phyloP scores from a whole-genome alignment of 1,140 invertebrate genomes.

The Lepidurus couesii region DNA sequence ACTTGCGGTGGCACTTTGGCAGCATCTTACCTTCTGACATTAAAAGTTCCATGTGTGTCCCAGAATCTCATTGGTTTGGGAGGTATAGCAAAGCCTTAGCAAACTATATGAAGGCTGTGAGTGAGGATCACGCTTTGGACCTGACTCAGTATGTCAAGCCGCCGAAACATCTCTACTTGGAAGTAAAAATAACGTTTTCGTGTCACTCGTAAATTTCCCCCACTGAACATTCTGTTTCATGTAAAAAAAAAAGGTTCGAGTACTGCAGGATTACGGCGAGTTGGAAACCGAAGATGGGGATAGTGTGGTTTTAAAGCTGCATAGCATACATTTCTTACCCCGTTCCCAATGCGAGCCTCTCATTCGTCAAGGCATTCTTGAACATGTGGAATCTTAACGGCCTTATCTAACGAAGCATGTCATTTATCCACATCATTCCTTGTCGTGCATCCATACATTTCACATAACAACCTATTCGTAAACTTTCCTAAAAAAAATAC shows the following conservation, averaged over 20 bases:
- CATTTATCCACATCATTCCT: constrained; percentile 11
- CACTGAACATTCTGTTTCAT: constrained; percentile 28
- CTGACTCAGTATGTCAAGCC: constrained; percentile 81
- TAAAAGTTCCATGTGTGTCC: constrained; percentile 67
- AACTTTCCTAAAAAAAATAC: constrained; percentile 4
- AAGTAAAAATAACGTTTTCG: constrained; percentile 50
- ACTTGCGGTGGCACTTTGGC: constrained; percentile 89
- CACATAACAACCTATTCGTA: not conserved
- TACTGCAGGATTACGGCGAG: constrained; percentile 84
- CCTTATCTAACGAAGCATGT: constrained; percentile 11
- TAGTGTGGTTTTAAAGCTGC: constrained; percentile 78
- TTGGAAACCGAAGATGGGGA: constrained; percentile 90
- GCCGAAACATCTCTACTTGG: constrained; percentile 85
- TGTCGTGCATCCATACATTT: not conserved
- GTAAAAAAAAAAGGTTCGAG: constrained; percentile 59
- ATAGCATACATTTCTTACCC: constrained; percentile 85
- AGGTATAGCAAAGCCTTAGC: constrained; percentile 81
- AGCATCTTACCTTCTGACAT: constrained; percentile 80
- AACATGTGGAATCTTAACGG: constrained; percentile 55
- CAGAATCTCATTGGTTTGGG: constrained; percentile 79
- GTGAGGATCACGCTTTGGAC: constrained; percentile 70
- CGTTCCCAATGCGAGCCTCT: constrained; percentile 82
- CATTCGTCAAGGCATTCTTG: constrained; percentile 83
- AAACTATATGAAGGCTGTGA: constrained; percentile 79
- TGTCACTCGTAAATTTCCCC: constrained; percentile 30